Base-by-base conservation (phyloP, 2,113 vertebrate species). In the Sinocyclocheilus anshuiensis region DNA sequence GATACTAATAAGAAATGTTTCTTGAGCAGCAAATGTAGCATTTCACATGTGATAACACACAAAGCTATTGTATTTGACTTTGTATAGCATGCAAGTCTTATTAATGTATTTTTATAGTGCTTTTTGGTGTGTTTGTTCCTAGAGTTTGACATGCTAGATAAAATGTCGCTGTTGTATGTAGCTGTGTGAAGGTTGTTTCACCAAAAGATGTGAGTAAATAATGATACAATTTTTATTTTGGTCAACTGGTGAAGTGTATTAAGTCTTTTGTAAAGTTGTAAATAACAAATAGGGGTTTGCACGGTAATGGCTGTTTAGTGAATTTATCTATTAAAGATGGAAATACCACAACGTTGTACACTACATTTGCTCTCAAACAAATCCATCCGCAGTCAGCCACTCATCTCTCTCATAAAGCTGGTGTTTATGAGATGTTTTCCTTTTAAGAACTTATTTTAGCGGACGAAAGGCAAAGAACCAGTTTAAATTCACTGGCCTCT, bases 381-480 rank as follows among this genome's bases (percentile, higher is more conserved):
- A 80, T 61, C 20, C 36, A n/a, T n/a, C 55, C 2, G 2, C 33
- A 18, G 13, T 77, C 75, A 26, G 24, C 48, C 75, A 77, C 77
- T 61, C 55, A 61, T 61, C 77, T 61, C 20, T 42, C 55, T 61
- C 22, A 16, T 39, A 11, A 36, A 24, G 6, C 11, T 6, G 18
- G 11, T 22, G 20, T 80, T 15, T 80, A 24, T 39, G 12, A 61
- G 33, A 36, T 61, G 12, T 22, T 24, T 80, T 80, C 55, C 11
- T 42, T 80, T 80, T 42, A 80, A 61, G 22, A 80, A 61, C 22
- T 24, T 61, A 42, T 36, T 80, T 61, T 61, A 42, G 55, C 12
- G 4, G 55, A 33, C 55, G 0, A 61, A 61, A 61, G 77, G 2
- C 22, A 61, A 15, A 61, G 55, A 42, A 24, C n/a, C 20, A 61